These are phyloP conservation scores for Drosophila buzzatii DNA, from an alignment of 2,888 invertebrate species.

Conservation along the genomic window DNA sequence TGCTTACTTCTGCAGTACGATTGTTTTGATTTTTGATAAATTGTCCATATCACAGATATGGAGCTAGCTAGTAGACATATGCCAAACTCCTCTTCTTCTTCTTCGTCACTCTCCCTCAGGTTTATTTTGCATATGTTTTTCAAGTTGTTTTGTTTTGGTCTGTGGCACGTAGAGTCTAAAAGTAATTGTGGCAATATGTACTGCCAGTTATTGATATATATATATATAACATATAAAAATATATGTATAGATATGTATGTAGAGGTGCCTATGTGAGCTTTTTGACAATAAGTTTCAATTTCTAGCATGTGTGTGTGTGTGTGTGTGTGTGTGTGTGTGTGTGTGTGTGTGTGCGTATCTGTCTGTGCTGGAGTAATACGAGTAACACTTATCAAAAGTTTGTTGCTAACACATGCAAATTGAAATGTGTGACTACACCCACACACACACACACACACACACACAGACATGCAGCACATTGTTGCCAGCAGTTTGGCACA, in stretches of 20 bases:
- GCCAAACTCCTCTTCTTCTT: not conserved
- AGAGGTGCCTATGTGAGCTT: slow-evolving; percentile 37
- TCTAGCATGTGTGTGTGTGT: slow-evolving; percentile 30
- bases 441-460: slow-evolving; percentile 10
- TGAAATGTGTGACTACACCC: slow-evolving; percentile 73
- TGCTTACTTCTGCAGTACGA: not conserved
- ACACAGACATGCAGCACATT: slow-evolving; percentile 35
- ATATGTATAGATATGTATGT: slow-evolving; percentile 21
- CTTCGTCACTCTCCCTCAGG: too few relatives aligned
- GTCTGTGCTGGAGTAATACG: slow-evolving; percentile 61
- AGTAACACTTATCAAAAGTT: slow-evolving; percentile 80
- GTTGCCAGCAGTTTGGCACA: slow-evolving; percentile 62
- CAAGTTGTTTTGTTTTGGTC: slow-evolving; percentile 5
- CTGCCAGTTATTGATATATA: slow-evolving; percentile 52
- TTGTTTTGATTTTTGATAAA: slow-evolving; percentile 1
- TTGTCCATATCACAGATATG: not conserved
- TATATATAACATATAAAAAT: slow-evolving; percentile 33
- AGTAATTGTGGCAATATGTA: slow-evolving; percentile 63
- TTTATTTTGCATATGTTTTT: not conserved
- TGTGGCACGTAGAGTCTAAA: slow-evolving; percentile 48
- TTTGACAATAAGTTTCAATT: slow-evolving; percentile 79
- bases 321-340: slow-evolving; percentile 22
- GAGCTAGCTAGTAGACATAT: not conserved
- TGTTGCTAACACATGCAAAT: slow-evolving; percentile 81
- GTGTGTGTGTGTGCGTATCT: slow-evolving; percentile 18